Evolutionary conservation across 53 echinoderm and acorn worm genomes (phyloP).

Genomic region (Holothuria leucospilota): DNA sequence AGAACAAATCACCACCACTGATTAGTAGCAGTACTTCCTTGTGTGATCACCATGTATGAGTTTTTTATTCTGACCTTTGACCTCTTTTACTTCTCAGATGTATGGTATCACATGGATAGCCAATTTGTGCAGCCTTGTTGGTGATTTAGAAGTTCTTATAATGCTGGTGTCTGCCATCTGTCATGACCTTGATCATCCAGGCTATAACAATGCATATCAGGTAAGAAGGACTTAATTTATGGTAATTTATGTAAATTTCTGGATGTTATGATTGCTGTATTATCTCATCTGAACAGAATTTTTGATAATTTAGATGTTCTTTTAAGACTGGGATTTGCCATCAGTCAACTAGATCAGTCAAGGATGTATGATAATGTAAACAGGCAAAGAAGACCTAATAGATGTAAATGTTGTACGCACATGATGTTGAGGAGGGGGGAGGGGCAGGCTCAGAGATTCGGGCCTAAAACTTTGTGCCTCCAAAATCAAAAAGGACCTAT

Average conservation of each 20-base stretch:
- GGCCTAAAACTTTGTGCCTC: too few species aligned
- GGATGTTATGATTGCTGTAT: too few species aligned
- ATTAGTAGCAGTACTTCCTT: too few species aligned
- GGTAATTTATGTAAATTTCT: background rate
- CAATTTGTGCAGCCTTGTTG: slow-evolving; percentile 76
- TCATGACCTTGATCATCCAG: slow-evolving; percentile 96
- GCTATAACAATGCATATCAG: slow-evolving; percentile 98
- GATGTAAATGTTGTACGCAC: too few species aligned
- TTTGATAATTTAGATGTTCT: background rate
- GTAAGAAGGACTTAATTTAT: slow-evolving; percentile 51
- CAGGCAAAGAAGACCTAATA: too few species aligned
- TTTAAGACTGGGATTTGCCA: background rate
- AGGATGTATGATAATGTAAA: too few species aligned
- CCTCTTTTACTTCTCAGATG: slow-evolving; percentile 67
- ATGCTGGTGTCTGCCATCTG: slow-evolving; percentile 95
- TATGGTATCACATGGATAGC: slow-evolving; percentile 95
- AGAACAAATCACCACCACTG: too few species aligned
- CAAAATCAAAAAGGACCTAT: too few species aligned
- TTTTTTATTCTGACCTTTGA: background rate
- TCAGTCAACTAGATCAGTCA: background rate
- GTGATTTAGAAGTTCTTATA: slow-evolving; percentile 76
- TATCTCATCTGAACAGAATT: background rate
- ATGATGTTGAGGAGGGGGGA: too few species aligned
- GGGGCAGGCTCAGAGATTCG: too few species aligned
- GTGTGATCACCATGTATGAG: too few species aligned